Evolutionary conservation across 2,888 invertebrate genomes (phyloP), one percentile per base, ranked within the genome.

Genomic region (Baccha elongata): DNA sequence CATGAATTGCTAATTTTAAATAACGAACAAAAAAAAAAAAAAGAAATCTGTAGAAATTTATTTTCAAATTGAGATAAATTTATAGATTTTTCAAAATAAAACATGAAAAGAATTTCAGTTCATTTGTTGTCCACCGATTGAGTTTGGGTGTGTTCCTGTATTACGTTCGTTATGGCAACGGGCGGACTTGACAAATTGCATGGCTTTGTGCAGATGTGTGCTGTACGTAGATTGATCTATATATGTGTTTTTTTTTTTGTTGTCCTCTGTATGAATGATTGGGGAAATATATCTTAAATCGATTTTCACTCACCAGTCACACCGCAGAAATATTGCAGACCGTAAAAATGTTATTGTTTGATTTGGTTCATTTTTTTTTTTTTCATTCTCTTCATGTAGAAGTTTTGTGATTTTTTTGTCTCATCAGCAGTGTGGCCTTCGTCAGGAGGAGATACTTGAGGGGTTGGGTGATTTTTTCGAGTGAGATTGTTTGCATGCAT

Each of bases 151-250:
- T 71, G 71, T 35, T 46, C 37, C 74, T 69, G 69, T 71, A 60
- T 29, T 46, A 40, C 15, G 32, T 21, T 23, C 13, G 37, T 55
- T 10, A 23, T 15, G 37, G 37, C 15, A 6, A 5, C 35, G 21
- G n/a, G 15, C 44, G 55, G 58, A 42, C 35, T 73, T 83, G 78
- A 83, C 83, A 83, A 83, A 83, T 83, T 78, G 78, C 76, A 76
- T 71, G 53, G 67, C 44, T 50, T 46, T 37, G 42, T 17, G 37
- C 15, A 23, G 32, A 46, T 62, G 42, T 50, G 65, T 53, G 21
- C 55, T 58, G 26, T n/a, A n/a, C 13, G 32, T 50, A 23, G 58
- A 67, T 71, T 64, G 64, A 48, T 78, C 53, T 40, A 58, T 58
- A 50, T 52, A 42, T 42, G 15, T 19, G 11, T 62, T 15, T 21